Evolutionary conservation across 1,140 invertebrate genomes (phyloP).

Genomic region (Drosophila nebulosa): DNA sequence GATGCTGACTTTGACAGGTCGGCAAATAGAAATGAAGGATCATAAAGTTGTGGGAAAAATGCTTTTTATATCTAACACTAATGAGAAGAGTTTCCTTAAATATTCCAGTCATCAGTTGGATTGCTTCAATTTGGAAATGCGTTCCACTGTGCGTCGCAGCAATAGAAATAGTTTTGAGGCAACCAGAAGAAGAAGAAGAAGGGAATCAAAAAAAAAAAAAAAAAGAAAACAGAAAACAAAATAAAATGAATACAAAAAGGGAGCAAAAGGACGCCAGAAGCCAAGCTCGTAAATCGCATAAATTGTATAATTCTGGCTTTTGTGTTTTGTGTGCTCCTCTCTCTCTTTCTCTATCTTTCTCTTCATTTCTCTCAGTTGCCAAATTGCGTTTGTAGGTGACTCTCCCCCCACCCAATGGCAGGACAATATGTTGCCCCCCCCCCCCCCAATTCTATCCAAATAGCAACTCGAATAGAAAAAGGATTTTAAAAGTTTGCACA

Average conservation of each 20-base stretch:
- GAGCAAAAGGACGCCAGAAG: slow-evolving; percentile 26
- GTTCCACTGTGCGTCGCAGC: slow-evolving; percentile 51
- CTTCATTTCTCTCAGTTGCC: slow-evolving; percentile 60
- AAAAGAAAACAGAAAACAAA: not conserved
- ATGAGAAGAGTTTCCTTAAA: too few species aligned
- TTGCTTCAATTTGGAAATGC: too few species aligned
- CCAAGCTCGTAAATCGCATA: slow-evolving; percentile 75
- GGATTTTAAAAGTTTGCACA: slow-evolving; percentile 3
- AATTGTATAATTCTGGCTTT: slow-evolving; percentile 76
- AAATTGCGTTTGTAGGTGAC: slow-evolving; percentile 77
- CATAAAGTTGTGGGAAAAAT: too few species aligned
- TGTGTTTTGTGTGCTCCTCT: slow-evolving; percentile 36
- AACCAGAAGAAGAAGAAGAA: slow-evolving; percentile 34
- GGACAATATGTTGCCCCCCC: slow-evolving; percentile 61
- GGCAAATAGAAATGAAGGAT: too few species aligned
- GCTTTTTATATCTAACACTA: too few species aligned
- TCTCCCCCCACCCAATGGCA: slow-evolving; percentile 6
- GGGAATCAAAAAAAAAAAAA: not conserved
- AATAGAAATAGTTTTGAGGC: slow-evolving; percentile 75
- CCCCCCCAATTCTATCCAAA: not conserved
- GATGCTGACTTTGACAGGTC: too few species aligned
- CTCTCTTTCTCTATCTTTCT: slow-evolving; percentile 37
- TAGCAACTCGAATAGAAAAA: not conserved
- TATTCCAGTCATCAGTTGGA: not conserved
- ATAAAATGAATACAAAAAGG: not conserved